Base-by-base conservation (phyloP, 2,797 vertebrate genomes). In the Pachyuromys duprasi region DNA sequence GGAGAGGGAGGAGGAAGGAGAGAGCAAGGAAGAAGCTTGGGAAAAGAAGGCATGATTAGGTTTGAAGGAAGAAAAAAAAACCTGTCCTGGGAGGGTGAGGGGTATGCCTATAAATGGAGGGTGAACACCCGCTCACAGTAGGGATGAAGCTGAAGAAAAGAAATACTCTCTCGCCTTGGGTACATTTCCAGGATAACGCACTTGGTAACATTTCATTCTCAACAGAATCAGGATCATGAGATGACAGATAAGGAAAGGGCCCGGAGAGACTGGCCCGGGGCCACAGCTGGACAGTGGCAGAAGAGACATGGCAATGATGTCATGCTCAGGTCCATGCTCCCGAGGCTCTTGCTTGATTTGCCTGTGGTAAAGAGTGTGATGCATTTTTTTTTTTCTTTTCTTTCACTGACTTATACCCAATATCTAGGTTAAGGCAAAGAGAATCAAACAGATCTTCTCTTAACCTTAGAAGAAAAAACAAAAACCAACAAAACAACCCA, bases 141-240 rank as follows among this genome's bases (percentile, higher is more conserved):
- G 39, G 26, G 36, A 39, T 18, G n/a, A 63, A 42, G 57, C 7
- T 9, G 18, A 82, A 81, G 36, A 39, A 62, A 62, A 31, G 1
- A 63, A 42, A 22, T 3, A 2, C 8, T 42, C 60, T 63, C 36
- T 82, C 31, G 60, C 36, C 36, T 63, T 82, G 36, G 60, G 14
- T 42, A 63, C 80, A 63, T 20, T 42, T 63, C 26, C 36, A 82
- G 24, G 17, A 49, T 0, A 69, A 91, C 36, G 45, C 28, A 87
- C n/a, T 62, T 93, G 79, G 86, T 67, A 86, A 90, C 53, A 60
- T 75, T 86, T 39, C 49, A 91, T 70, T 75, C n/a, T 96, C 83
- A 92, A 69, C 20, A 78, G 26, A 7, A 28, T 12, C 86, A 22
- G 26, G 42, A 20, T 55, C 57, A 36, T 45, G 33, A 12, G 31